Conservation (phyloP, 2,113 vertebrate genomes). For the Pycnonotus jocosus region DNA sequence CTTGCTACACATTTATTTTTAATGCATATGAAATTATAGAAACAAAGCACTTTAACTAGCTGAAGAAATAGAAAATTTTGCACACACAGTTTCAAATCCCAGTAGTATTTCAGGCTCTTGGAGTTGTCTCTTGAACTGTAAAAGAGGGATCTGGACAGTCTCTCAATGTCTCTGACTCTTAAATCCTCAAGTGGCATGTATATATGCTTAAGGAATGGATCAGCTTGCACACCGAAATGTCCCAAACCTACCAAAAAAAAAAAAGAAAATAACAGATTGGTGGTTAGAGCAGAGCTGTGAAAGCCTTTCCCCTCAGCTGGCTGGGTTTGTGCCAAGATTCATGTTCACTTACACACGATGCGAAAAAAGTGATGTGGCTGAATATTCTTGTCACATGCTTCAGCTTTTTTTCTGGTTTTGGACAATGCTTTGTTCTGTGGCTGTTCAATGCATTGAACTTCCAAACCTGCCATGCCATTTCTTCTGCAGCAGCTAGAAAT, state of each 20-base stretch:
- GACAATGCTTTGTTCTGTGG: background rate
- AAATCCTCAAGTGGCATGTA: background rate
- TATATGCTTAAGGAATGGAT: background rate
- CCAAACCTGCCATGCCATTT: background rate
- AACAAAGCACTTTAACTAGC: slow-evolving; percentile 21
- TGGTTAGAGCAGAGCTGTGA: background rate
- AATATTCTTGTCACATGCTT: background rate
- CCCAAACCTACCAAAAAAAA: background rate
- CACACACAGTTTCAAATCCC: background rate
- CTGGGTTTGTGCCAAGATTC: background rate
- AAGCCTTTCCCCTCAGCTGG: background rate
- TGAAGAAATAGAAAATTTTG: background rate
- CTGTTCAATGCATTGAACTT: background rate
- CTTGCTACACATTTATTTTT: slow-evolving; percentile 20
- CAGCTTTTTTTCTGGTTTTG: background rate
- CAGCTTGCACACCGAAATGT: background rate
- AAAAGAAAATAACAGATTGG: background rate
- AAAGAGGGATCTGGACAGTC: slow-evolving; percentile 19
- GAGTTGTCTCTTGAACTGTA: background rate
- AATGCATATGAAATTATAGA: slow-evolving; percentile 8
- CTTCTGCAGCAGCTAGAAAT: background rate
- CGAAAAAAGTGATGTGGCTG: background rate
- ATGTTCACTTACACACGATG: background rate
- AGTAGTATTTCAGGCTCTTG: slow-evolving; percentile 10
- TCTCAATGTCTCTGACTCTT: background rate